Conservation (phyloP, 2,888 invertebrate genomes). For the Anagyrus pseudococci region DNA sequence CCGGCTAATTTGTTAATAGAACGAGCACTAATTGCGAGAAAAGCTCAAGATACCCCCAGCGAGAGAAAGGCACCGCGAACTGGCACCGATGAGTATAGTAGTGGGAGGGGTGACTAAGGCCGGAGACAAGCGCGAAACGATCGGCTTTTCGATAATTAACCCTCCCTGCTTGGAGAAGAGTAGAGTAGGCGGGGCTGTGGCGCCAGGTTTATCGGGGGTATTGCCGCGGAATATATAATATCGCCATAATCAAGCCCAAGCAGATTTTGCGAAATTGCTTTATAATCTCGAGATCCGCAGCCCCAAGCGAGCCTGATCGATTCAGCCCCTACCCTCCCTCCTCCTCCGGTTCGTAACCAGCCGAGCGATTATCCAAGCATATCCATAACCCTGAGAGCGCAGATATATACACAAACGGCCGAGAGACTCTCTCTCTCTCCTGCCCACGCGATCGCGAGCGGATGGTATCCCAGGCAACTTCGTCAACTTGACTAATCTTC, state of each 20-base stretch:
- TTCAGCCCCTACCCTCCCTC: neutral
- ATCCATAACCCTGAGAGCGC: slow-evolving; percentile 17
- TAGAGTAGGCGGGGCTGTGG: no score
- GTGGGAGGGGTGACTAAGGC: neutral
- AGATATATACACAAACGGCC: neutral
- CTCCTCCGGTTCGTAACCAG: neutral
- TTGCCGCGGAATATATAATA: slow-evolving; percentile 24
- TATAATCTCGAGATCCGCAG: slow-evolving; percentile 34
- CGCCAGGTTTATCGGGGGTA: slow-evolving; percentile 25
- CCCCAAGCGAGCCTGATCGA: no score
- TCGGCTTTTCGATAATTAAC: slow-evolving; percentile 35
- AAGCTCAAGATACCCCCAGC: no score
- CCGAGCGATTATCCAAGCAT: slow-evolving; percentile 31
- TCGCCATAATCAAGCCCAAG: slow-evolving; percentile 26
- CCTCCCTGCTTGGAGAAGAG: no score
- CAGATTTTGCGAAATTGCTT: slow-evolving; percentile 38
- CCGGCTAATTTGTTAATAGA: no score
- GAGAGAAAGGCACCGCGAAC: no score
- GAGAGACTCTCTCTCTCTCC: neutral
- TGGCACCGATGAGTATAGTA: neutral
- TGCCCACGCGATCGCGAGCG: neutral
- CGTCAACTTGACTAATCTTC: slow-evolving; percentile 36
- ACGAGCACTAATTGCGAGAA: no score
- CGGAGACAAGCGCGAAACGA: neutral
- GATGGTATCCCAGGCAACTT: slow-evolving; percentile 9